Base-by-base conservation (phyloP, 1,140 invertebrate species). In the Eufriesea mexicana region DNA sequence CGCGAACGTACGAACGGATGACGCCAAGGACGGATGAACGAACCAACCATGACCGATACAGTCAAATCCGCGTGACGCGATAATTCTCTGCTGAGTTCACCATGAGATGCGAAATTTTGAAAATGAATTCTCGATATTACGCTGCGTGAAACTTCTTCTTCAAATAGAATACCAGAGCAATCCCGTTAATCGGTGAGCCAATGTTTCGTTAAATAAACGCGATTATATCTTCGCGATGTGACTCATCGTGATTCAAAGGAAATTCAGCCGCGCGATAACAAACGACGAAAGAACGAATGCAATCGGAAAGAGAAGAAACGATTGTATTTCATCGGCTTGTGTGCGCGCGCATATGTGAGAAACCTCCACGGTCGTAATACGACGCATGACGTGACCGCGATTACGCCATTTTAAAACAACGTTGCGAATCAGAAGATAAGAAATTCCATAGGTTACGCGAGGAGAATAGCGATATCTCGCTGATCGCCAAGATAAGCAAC, bases 171-270 rank as follows among this genome's bases (percentile, higher is more conserved):
- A 28, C 28, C 42, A 25, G 8, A 8, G 0, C 14, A 54, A 25
- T 72, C 79, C 5, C 5, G 62, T 42, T n/a, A 35, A 71, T 25
- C 55, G 47, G 4, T 12, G 25, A 70, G 42, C 59, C 71, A 54
- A 67, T 47, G 42, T 76, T 28, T 59, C 35, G 75, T 83, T 70
- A 28, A 79, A 47, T n/a, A 20, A 28, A 79, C 25, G 16, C 4
- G 59, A 67, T 47, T 42, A 35, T 35, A 57, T 73, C 61, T 55
- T 14, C 0, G 4, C 51, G 42, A 45, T 83, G 25, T 62, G 85
- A 86, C 10, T 78, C 73, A 86, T 12, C 51, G 42, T 0, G 12
- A 18, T 0, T 23, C 25, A 7, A n/a, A 7, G 1, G 4, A 12
- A 62, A 61, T 72, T 49, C 28, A 1, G 14, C 25, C n/a, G 0